Percentiles rank a stretch among this genome's conserved stretches.
phyloP scores from a whole-genome alignment of 2,113 vertebrate genomes.

The Oreochromis tanganicae region DNA sequence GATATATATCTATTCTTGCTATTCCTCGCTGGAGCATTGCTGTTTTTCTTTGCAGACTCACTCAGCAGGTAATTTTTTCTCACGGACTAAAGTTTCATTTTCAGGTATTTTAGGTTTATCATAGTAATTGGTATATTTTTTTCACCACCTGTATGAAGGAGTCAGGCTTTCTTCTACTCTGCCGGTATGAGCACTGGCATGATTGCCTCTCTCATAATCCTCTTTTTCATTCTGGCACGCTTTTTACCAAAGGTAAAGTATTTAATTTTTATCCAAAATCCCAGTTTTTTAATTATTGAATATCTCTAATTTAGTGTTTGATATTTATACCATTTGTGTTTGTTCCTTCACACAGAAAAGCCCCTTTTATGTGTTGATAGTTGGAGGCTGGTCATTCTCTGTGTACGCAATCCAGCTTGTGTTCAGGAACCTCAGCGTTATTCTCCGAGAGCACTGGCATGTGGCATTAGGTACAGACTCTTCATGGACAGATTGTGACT shows the following conservation, averaged over 20 bases:
- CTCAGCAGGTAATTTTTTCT: conserved; percentile 83
- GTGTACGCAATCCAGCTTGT: conserved; percentile 91
- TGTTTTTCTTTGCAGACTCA: conserved; percentile 85
- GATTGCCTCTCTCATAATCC: conserved; percentile 87
- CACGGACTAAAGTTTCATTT: not conserved
- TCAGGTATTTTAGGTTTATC: not conserved
- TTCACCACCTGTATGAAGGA: conserved; percentile 69
- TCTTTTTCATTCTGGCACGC: conserved; percentile 83
- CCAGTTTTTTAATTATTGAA: not conserved
- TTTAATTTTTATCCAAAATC: not conserved
- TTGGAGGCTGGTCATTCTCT: conserved; percentile 95
- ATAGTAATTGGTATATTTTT: not conserved
- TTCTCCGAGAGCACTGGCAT: conserved; percentile 86
- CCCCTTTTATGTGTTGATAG: conserved; percentile 84
- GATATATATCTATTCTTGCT: conserved; percentile 85
- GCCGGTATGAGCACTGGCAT: conserved; percentile 88
- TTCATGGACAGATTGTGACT: not conserved
- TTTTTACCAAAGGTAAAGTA: conserved; percentile 85
- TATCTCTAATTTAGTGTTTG: not conserved
- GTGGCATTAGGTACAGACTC: conserved; percentile 79
- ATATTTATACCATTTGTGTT: not conserved
- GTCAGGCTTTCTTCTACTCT: conserved; percentile 90
- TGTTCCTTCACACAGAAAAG: conserved; percentile 76
- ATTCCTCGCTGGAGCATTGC: conserved; percentile 80
- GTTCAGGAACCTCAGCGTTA: conserved; percentile 83